A percentile compares a stretch with the other conserved stretches of the same genome.
Conservation (phyloP, 2,113 vertebrate genomes). For the Podocnemis expansa region DNA sequence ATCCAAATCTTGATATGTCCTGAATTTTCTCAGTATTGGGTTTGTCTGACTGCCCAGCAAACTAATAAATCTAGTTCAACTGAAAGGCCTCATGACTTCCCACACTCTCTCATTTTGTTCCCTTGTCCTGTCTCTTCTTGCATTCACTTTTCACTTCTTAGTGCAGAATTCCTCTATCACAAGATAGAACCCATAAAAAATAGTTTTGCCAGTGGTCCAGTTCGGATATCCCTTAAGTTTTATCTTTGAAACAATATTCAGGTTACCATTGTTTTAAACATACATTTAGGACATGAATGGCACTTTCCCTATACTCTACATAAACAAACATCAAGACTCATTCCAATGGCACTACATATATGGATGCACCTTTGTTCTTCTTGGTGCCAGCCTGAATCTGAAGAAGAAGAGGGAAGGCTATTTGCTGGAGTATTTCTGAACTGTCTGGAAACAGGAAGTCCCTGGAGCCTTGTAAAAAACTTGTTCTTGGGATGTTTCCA, state of each 20-base stretch:
- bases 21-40: not conserved
- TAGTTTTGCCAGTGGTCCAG: not conserved
- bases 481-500: not conserved
- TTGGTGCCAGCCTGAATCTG: not conserved
- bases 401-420: not conserved
- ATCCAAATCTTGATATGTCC: not conserved
- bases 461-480: not conserved
- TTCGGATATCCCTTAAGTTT: not conserved
- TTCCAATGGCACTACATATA: not conserved
- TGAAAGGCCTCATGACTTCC: not conserved
- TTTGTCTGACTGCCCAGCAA: not conserved
- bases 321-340: not conserved
- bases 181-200: accelerated
- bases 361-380: not conserved
- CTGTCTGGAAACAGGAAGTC: not conserved
- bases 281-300: not conserved
- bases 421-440: not conserved
- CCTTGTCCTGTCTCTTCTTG: not conserved
- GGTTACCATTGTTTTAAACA: not conserved
- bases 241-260: not conserved
- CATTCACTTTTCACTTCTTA: not conserved
- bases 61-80: not conserved
- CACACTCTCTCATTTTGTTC: not conserved
- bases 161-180: not conserved
- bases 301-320: not conserved